Percentiles rank a stretch among this genome's conserved stretches.
phyloP scores from a whole-genome alignment of 2,888 invertebrate genomes.

The Ophion ellenae region DNA sequence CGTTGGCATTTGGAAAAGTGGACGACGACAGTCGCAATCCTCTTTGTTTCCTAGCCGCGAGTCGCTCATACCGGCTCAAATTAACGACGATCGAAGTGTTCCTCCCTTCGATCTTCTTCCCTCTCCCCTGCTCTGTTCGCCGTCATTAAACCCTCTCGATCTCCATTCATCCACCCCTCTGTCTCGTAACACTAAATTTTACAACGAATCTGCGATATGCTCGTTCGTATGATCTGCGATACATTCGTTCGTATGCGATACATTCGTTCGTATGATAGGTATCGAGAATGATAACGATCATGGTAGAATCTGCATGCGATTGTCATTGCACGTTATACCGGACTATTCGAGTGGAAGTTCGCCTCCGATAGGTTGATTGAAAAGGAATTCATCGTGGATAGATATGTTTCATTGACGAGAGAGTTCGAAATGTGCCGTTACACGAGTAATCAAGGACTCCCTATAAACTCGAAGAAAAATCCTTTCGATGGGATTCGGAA shows the following conservation, averaged over 20 bases:
- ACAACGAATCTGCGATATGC: conserved; percentile 31
- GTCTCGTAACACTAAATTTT: conserved; percentile 52
- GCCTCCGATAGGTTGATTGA: not conserved
- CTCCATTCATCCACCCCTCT: not conserved
- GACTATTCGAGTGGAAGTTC: conserved; percentile 2
- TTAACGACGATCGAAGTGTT: conserved; percentile 56
- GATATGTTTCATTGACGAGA: not conserved
- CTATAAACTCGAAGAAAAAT: not conserved
- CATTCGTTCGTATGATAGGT: conserved; percentile 29
- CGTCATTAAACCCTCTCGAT: not conserved
- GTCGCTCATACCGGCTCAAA: conserved; percentile 9
- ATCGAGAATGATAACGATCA: conserved; percentile 3
- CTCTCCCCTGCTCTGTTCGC: not conserved
- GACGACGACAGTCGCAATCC: conserved; percentile 18
- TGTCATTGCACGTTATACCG: conserved; percentile 3
- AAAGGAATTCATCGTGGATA: not conserved
- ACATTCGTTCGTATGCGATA: conserved; percentile 28
- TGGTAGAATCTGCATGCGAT: conserved; percentile 25
- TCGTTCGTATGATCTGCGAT: too few species aligned
- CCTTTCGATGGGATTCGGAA: not conserved
- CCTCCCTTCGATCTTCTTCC: not conserved
- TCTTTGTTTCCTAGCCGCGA: conserved; percentile 4
- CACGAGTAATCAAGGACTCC: not conserved
- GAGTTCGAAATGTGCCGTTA: not conserved
- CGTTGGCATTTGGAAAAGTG: conserved; percentile 45